phyloP scores from a whole-genome alignment of 2,113 vertebrate species.

The Clarias batrachus region DNA sequence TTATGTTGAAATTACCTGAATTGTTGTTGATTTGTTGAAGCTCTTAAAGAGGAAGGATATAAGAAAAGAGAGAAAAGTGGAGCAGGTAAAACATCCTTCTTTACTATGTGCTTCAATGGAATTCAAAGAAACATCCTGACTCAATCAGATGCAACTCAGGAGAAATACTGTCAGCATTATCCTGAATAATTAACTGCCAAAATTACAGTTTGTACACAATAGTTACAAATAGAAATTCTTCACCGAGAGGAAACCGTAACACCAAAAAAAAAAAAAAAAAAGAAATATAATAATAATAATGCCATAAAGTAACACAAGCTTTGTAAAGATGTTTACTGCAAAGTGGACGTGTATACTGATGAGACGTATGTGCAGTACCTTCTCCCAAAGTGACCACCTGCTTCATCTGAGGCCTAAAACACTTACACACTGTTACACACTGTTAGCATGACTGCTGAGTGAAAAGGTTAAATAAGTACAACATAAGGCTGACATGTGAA shows the following conservation, averaged over 20 bases:
- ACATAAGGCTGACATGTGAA: background rate
- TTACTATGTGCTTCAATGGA: background rate
- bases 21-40: background rate
- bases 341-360: background rate
- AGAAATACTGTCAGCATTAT: background rate
- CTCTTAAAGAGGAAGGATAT: background rate
- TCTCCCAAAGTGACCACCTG: background rate
- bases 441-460: background rate
- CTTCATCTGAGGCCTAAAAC: background rate
- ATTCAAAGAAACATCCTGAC: background rate
- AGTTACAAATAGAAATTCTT: constrained; percentile 1
- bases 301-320: background rate
- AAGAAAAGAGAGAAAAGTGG: background rate
- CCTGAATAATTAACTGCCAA: background rate
- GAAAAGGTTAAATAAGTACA: background rate
- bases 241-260: background rate
- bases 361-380: background rate
- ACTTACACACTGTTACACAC: background rate
- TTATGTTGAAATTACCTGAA: background rate
- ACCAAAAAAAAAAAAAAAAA: background rate
- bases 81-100: background rate
- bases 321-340: background rate
- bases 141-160: background rate
- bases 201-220: background rate
- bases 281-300: too few relatives aligned